Conservation (phyloP, 2,888 invertebrate species). For the Allophyes oxyacanthae region DNA sequence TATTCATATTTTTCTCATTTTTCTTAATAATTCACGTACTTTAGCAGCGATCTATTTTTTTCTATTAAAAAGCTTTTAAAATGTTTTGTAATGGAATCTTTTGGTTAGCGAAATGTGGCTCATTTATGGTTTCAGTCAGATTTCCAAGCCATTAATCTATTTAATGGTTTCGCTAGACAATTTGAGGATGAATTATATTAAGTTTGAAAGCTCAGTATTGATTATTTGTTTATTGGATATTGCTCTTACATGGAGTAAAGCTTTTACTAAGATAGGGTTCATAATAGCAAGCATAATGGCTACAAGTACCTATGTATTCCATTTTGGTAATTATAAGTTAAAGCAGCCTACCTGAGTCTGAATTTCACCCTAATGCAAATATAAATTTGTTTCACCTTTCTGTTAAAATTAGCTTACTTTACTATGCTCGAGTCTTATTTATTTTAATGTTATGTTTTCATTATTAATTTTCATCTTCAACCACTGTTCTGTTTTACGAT, state of each 20-base stretch:
- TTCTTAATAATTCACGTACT: conserved; percentile 61
- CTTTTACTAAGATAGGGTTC: neutral
- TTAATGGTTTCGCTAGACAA: conserved; percentile 25
- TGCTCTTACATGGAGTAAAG: no score
- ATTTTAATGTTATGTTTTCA: no score
- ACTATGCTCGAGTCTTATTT: no score
- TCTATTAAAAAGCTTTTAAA: conserved; percentile 52
- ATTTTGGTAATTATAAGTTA: no score
- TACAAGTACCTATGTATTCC: no score
- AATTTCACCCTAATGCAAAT: neutral
- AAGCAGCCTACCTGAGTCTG: no score
- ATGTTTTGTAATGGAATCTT: conserved; percentile 45
- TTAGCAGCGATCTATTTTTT: conserved; percentile 54
- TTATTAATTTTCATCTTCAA: no score
- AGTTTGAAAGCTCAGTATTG: conserved; percentile 6
- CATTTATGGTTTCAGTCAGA: conserved; percentile 27
- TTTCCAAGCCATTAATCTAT: conserved; percentile 28
- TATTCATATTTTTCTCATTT: conserved; percentile 64
- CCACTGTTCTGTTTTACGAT: no score
- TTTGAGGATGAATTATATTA: conserved; percentile 10
- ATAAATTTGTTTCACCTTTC: neutral
- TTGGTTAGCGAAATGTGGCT: conserved; percentile 17
- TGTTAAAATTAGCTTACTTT: no score
- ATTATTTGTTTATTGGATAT: neutral
- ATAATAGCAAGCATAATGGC: no score